These are phyloP conservation scores for Nymphalis urticae DNA, from an alignment of 2,888 invertebrate species.

Conservation along the genomic window DNA sequence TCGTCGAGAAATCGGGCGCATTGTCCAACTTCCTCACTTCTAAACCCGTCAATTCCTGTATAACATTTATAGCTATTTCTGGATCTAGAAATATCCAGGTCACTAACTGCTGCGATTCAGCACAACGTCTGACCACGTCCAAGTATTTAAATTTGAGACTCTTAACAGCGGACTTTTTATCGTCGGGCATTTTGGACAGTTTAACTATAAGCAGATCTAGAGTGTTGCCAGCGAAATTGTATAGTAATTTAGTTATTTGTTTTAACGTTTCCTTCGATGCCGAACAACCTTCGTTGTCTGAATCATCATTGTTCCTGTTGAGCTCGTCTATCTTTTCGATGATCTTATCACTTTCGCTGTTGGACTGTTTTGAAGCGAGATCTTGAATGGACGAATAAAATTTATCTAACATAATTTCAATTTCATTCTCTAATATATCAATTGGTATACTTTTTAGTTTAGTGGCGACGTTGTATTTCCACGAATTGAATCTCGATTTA, in stretches of 20 bases:
- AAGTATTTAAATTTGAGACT: conserved; percentile 68
- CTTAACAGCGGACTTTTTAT: conserved; percentile 62
- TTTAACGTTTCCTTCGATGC: conserved; percentile 60
- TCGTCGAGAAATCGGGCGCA: conserved; percentile 53
- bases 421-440: conserved; percentile 64
- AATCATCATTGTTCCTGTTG: conserved; percentile 51
- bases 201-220: conserved; percentile 70
- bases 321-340: conserved; percentile 63
- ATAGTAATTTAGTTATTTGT: conserved; percentile 60
- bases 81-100: conserved; percentile 66
- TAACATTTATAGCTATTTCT: conserved; percentile 61
- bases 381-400: conserved; percentile 69
- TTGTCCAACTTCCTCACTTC: conserved; percentile 53
- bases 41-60: conserved; percentile 66
- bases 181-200: conserved; percentile 60
- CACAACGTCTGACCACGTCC: conserved; percentile 62
- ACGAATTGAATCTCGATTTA: conserved; percentile 60
- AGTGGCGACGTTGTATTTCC: conserved; percentile 64
- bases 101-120: conserved; percentile 62
- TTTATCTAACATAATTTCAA: conserved; percentile 65
- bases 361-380: conserved; percentile 57
- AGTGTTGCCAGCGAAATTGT: conserved; percentile 61
- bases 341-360: conserved; percentile 56
- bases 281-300: conserved; percentile 51
- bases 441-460: conserved; percentile 67